Evolutionary conservation across 2,797 vertebrate genomes (phyloP).

Genomic region (Rhabdophis nuchalis): DNA sequence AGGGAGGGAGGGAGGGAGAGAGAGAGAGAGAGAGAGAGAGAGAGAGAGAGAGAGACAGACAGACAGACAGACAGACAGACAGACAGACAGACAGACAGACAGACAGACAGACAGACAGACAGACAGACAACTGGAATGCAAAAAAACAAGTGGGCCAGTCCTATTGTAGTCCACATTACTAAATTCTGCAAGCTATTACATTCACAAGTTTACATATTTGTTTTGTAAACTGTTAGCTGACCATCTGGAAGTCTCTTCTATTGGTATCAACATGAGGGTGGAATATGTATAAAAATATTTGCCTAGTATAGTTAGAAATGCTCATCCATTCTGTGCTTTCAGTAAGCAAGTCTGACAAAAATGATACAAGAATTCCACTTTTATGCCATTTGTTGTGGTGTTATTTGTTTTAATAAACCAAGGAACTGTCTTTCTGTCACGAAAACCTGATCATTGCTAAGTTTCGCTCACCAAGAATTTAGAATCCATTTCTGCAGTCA

Average conservation of each 20-base stretch:
- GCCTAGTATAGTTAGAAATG: not conserved
- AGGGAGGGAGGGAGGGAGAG: too few relatives aligned
- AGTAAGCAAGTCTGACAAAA: not conserved
- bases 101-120: too few relatives aligned
- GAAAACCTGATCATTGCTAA: not conserved
- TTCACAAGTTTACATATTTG: not conserved
- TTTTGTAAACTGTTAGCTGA: not conserved
- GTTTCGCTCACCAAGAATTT: slow-evolving; percentile 81
- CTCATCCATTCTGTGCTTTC: not conserved
- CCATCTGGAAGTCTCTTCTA: not conserved
- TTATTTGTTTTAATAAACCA: not conserved
- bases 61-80: too few relatives aligned
- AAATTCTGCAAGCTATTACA: not conserved
- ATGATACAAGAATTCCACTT: not conserved
- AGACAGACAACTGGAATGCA: not conserved
- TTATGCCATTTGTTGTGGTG: not conserved
- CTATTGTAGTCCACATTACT: not conserved
- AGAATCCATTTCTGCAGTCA: slow-evolving; percentile 90
- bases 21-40: not conserved
- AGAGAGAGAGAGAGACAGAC: too few relatives aligned
- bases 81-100: too few relatives aligned
- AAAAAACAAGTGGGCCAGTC: not conserved
- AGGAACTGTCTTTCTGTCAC: not conserved
- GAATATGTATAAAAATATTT: not conserved
- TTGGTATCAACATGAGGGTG: not conserved